Base-by-base conservation (phyloP, 64 coral and sea anemone genomes). In the Orbicella faveolata region DNA sequence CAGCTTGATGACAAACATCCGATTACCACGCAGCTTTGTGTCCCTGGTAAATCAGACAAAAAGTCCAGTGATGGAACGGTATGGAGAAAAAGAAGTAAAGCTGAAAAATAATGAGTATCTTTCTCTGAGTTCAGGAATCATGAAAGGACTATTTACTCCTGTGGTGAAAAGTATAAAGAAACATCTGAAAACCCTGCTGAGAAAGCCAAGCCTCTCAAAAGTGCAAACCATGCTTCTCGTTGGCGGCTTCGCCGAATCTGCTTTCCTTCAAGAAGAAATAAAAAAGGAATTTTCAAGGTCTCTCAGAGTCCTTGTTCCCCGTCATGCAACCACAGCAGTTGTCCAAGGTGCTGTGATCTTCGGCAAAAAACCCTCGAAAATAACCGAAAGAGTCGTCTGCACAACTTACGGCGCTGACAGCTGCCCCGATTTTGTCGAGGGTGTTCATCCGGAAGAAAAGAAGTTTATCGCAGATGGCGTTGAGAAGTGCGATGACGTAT, bases 11-110 rank as follows among this genome's bases (percentile, higher is more conserved):
- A 69, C 87, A 39, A 73, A 75, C 1, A 79, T 89, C 23, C 51
- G 87, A 39, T 61, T 89, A 62, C 87, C 87, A 36, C 53, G 57
- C 74, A 89, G 87, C 36, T 89, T 89, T 10, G 65, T 48, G 7
- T 69, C 66, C 20, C 66, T n/a, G 48, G n/a, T 79, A 12, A 79
- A 55, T 2, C 66, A n/a, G n/a, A 69, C 19, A 18, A 69, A 20
- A 69, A 26, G 10, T 15, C n/a, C 77, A 26, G 48, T 10, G 13
- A 20, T 79, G 11, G 20, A 59, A 13, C 21, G 52, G 4, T 79
- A 79, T 55, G 77, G 77, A 33, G 48, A 54, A 9, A 57, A 25
- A 26, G 52, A 54, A 30, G 23, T 79, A 0, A 55, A 15, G 21
- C n/a, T 79, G 1, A 54, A 52, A 3, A 79, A 51, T 21, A 21